A percentile compares a stretch with the other conserved stretches of the same genome.
Conservation (phyloP, 2,797 vertebrate genomes). For the Coluber constrictor region DNA sequence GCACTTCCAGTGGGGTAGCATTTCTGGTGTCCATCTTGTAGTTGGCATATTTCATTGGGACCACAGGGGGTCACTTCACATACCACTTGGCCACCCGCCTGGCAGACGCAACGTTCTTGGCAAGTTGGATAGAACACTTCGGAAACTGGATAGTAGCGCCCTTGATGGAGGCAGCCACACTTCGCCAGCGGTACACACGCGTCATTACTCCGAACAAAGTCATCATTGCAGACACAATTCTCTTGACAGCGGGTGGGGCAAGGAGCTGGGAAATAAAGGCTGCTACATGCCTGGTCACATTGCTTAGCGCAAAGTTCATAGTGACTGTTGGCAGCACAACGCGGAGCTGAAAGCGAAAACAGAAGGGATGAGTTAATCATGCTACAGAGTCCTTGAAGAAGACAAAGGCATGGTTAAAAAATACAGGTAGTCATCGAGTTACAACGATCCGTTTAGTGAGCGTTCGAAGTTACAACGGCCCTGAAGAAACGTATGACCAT, state of each 20-base stretch:
- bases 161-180: constrained; percentile 68
- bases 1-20: constrained; percentile 62
- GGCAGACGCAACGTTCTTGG: constrained; percentile 59
- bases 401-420: neutral
- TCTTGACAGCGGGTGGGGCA: constrained; percentile 67
- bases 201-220: constrained; percentile 63
- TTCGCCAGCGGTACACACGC: constrained; percentile 64
- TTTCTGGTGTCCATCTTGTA: constrained; percentile 34
- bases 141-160: constrained; percentile 49
- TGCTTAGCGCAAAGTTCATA: constrained; percentile 66
- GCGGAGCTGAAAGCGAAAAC: neutral
- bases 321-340: constrained; percentile 63
- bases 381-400: neutral
- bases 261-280: constrained; percentile 38
- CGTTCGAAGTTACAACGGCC: no score
- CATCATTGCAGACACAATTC: constrained; percentile 68
- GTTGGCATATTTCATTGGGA: constrained; percentile 66
- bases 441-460: no score
- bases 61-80: constrained; percentile 56
- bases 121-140: constrained; percentile 58
- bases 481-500: no score
- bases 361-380: neutral
- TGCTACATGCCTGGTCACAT: constrained; percentile 61
- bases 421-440: neutral
- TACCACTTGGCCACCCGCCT: constrained; percentile 31